phyloP scores from a whole-genome alignment of 2,113 vertebrate species.

The Peromyscus polionotus region DNA sequence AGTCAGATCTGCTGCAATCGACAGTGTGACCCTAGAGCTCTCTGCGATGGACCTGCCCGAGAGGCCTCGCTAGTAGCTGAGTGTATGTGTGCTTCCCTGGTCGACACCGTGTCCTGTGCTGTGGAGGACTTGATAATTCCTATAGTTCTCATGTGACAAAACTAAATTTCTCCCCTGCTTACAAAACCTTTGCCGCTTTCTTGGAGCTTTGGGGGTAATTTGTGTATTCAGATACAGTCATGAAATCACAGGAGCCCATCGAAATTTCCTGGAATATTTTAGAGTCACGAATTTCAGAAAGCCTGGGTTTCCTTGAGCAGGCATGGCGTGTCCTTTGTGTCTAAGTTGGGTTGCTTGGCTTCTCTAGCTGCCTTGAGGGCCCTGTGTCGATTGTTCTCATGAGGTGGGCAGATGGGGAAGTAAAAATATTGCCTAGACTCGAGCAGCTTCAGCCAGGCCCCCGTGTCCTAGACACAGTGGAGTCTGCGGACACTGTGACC shows the following conservation, averaged over 20 bases:
- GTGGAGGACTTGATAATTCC: rapidly evolving
- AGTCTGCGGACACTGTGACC: background rate
- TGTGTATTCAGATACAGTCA: background rate
- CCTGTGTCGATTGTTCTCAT: background rate
- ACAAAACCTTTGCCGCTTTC: background rate
- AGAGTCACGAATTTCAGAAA: background rate
- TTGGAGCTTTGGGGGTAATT: background rate
- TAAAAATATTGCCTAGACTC: background rate
- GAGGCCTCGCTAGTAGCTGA: rapidly evolving
- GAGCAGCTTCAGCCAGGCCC: no score
- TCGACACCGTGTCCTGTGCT: rapidly evolving
- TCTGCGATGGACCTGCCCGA: rapidly evolving
- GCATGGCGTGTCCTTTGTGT: rapidly evolving
- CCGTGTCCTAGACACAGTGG: rapidly evolving
- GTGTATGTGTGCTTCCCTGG: background rate
- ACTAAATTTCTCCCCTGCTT: background rate
- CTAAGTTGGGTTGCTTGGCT: background rate
- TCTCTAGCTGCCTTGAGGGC: background rate
- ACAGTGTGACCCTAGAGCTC: background rate
- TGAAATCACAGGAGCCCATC: background rate
- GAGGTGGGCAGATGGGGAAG: background rate
- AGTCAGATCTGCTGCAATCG: background rate
- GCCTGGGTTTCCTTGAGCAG: background rate
- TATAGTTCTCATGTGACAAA: no score
- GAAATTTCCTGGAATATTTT: background rate